Evolutionary conservation across 2,797 vertebrate genomes (phyloP).

Genomic region (Danio albolineatus): DNA sequence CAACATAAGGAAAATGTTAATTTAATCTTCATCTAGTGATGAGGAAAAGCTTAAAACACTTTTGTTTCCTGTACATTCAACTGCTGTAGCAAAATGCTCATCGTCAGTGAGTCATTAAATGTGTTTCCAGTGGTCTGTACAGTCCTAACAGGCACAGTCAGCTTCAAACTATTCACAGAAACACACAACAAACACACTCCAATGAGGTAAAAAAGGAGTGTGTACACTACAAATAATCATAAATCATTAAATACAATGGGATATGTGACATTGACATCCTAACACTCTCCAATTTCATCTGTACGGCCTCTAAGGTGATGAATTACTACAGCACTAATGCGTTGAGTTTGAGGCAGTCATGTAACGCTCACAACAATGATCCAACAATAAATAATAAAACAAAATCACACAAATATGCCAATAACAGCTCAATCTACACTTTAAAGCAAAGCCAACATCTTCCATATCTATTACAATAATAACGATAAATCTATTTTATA

Average conservation of each 20-base stretch:
- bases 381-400: background rate
- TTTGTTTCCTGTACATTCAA: background rate
- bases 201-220: background rate
- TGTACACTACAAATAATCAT: background rate
- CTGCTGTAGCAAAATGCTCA: background rate
- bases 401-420: background rate
- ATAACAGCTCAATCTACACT: background rate
- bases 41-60: background rate
- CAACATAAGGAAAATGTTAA: background rate
- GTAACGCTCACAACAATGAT: background rate
- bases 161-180: slow-evolving; percentile 7
- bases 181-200: background rate
- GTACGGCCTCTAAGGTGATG: slow-evolving; percentile 21
- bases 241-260: slow-evolving; percentile 12
- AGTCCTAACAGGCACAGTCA: slow-evolving; percentile 1
- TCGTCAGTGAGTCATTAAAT: slow-evolving; percentile 44
- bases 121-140: background rate
- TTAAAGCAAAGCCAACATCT: background rate
- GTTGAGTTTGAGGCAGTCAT: background rate
- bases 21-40: background rate
- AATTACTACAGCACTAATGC: slow-evolving; percentile 35
- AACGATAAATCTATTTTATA: background rate
- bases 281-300: slow-evolving; percentile 13
- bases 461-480: background rate
- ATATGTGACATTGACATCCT: background rate